Evolutionary conservation across 2,797 vertebrate genomes (phyloP).

Genomic region (Euphonia xanthogaster): DNA sequence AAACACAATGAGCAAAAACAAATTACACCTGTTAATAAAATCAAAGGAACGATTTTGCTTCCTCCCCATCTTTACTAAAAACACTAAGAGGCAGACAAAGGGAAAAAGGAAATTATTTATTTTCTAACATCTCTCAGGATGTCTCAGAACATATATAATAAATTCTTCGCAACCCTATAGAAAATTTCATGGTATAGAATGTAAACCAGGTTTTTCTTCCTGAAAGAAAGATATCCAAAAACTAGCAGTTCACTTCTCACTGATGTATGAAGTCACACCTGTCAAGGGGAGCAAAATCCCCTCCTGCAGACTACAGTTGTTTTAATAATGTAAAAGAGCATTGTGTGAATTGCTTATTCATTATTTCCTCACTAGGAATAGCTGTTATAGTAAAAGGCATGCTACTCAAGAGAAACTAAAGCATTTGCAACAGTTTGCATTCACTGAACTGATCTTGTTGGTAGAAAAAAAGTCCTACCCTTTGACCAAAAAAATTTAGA

Average conservation of each 20-base stretch:
- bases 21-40: background rate
- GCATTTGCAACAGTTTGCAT: background rate
- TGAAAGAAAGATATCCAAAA: background rate
- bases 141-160: background rate
- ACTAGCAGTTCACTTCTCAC: background rate
- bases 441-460: background rate
- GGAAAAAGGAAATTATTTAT: background rate
- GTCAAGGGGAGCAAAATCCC: background rate
- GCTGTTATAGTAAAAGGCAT: background rate
- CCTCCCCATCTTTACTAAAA: background rate
- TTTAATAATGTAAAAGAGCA: background rate
- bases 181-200: background rate
- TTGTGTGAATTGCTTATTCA: background rate
- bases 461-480: background rate
- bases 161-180: background rate
- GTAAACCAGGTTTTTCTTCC: background rate
- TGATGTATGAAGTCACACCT: background rate
- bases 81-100: background rate
- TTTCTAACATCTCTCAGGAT: background rate
- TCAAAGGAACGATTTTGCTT: background rate
- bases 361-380: background rate
- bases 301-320: background rate
- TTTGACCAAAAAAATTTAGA: background rate
- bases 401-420: background rate
- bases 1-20: background rate